Evolutionary conservation across 1,140 invertebrate genomes (phyloP), one percentile per base, ranked within the genome.

Genomic region (Drosophila sp.): DNA sequence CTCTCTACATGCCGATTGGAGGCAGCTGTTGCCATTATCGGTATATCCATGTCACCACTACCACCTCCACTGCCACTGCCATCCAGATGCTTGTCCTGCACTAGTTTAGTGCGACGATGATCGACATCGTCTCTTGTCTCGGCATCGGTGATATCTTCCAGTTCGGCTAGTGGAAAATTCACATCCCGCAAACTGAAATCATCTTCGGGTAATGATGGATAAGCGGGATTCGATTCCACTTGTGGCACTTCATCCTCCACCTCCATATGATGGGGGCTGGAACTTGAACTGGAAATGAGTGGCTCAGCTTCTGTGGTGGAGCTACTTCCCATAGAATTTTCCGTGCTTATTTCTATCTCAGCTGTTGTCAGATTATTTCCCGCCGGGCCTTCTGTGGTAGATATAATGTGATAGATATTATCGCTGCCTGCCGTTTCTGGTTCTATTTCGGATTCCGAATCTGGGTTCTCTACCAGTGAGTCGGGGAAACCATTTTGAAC

Each of bases 341-440:
- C 80, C 0, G 80, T 85, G 40, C 60, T 84, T 1, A 55, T 7
- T 6, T 80, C 84, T 4, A 23, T 11, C 3, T 38, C 76, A 4
- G 2, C 41, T 55, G 23, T 57, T 44, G 41, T 61, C 62, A 44
- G 38, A 56, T 17, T 66, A 32, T 23, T 41, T 35, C 66, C 66
- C 1, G 90, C 66, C 1, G 90, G 90, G 44, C 90, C 90, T 29
- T 85, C 83, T 10, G 90, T 91, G 11, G 90, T 91, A n/a, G 89
- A 79, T 32, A 91, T 91, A 1, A 91, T 91, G 47, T 86, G 90
- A 60, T 91, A 91, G 27, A 91, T 89, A 44, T 89, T 90, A 40
- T 91, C 83, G 38, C 90, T 91, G 30, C 86, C 90, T 0, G 90
- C 83, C 0, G 90, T 90, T 1, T 91, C 90, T 0, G 90, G 86